Base-by-base conservation (phyloP, 2,113 vertebrate genomes). In the Hydrochoerus hydrochaeris region DNA sequence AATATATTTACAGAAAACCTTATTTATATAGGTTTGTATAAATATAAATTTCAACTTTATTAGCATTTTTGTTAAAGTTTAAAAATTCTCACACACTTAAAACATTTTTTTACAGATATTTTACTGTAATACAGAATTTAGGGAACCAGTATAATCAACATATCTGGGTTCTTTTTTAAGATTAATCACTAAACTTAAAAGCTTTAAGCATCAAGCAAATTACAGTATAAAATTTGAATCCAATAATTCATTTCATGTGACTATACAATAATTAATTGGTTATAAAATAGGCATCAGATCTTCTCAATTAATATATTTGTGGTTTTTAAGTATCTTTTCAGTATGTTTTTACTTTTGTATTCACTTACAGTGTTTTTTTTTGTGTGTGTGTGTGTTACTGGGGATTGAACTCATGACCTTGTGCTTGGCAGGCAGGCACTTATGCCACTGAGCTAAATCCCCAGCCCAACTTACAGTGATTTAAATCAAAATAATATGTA, bases 171-270 rank as follows among this genome's bases (percentile, higher is more conserved):
- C 7, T 62, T 57, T 57, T 32, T 80, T 38, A 35, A 78, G 12
- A 30, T 78, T 71, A 86, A 83, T 87, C 54, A 69, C 19, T 19
- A 87, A 90, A 44, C 41, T 49, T 16, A 28, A 67, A 7, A 89
- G n/a, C 49, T 91, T 94, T 96, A 91, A 88, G 57, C 67, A 82
- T 60, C 67, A 85, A 95, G 58, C 57, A 85, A 95, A 83, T 65
- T 78, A 54, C 13, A 91, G 30, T 71, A 92, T 85, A 92, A 94
- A 95, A 90, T 83, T 95, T 44, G 90, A 83, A 10, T 7, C 67
- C 17, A 67, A 0, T 35, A 81, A 85, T 95, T 58, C 32, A 84
- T 57, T 91, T 95, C 35, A 52, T 84, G 49, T 84, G 17, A 67
- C 78, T 73, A 82, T 35, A 85, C n/a, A 94, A 44, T 17, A 91